Evolutionary conservation across 23 tunicate genomes (phyloP).

Genomic region (Ciona savignyi): DNA sequence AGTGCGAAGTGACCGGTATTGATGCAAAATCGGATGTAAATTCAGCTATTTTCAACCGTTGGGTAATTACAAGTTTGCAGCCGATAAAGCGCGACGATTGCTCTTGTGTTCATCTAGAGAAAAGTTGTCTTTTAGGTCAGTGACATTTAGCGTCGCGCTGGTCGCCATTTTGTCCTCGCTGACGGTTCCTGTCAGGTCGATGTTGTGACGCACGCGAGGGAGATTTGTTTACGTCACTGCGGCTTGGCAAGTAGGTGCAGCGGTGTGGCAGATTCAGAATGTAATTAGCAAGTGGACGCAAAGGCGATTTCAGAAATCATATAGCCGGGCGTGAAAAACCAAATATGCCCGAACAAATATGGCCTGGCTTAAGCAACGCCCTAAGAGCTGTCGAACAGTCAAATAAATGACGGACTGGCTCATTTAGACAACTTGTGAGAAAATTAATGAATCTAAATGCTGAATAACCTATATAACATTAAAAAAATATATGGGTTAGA

Average conservation of each 20-base stretch:
- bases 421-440: too few relatives aligned
- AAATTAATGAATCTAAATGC: too few relatives aligned
- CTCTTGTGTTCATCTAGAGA: too few relatives aligned
- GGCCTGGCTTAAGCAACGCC: not conserved
- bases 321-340: not conserved
- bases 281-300: not conserved
- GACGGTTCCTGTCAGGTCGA: not conserved
- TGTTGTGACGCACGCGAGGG: not conserved
- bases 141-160: not conserved
- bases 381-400: too few relatives aligned
- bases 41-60: too few relatives aligned
- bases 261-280: not conserved
- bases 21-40: too few relatives aligned
- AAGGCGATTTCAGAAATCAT: not conserved
- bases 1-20: too few relatives aligned
- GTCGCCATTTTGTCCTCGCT: conserved; percentile 1
- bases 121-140: too few relatives aligned
- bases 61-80: not conserved
- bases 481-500: too few relatives aligned
- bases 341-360: not conserved
- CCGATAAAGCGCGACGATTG: too few relatives aligned
- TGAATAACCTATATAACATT: too few relatives aligned
- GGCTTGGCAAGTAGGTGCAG: conserved; percentile 2
- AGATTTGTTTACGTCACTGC: not conserved
- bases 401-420: too few relatives aligned